Evolutionary conservation across 2,797 vertebrate genomes (phyloP).

Genomic region (Sarcoramphus papa): DNA sequence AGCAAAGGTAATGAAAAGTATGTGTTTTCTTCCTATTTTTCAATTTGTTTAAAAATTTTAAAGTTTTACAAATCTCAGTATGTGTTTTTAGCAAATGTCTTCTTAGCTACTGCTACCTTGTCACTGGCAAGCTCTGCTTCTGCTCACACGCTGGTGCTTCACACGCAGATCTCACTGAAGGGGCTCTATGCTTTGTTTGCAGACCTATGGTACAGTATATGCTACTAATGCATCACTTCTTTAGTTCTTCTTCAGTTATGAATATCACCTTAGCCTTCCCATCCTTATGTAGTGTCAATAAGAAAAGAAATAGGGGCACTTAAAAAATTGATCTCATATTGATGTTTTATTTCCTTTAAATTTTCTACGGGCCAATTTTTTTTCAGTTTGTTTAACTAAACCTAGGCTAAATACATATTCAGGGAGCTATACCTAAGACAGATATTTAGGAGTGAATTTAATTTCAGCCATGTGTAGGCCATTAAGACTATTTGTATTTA

Average conservation of each 20-base stretch:
- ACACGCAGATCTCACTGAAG: background rate
- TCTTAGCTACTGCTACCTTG: background rate
- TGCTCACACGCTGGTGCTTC: background rate
- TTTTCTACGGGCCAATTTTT: background rate
- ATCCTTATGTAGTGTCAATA: background rate
- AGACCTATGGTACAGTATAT: background rate
- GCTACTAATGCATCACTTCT: background rate
- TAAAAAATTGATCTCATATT: background rate
- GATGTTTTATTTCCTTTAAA: background rate
- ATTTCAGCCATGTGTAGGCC: background rate
- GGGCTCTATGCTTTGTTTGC: background rate
- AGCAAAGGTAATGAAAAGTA: background rate
- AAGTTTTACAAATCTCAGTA: background rate
- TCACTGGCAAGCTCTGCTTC: background rate
- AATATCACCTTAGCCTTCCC: background rate
- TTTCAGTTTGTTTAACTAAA: background rate
- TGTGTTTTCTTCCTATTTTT: background rate
- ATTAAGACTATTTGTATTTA: background rate
- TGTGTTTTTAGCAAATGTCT: background rate
- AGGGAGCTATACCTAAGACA: background rate
- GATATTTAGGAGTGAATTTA: background rate
- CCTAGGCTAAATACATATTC: background rate
- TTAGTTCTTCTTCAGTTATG: background rate
- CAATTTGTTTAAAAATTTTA: background rate
- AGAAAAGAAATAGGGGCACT: background rate